These are phyloP conservation scores for Balaeniceps rex DNA, from an alignment of 2,113 vertebrate species.

Conservation along the genomic window DNA sequence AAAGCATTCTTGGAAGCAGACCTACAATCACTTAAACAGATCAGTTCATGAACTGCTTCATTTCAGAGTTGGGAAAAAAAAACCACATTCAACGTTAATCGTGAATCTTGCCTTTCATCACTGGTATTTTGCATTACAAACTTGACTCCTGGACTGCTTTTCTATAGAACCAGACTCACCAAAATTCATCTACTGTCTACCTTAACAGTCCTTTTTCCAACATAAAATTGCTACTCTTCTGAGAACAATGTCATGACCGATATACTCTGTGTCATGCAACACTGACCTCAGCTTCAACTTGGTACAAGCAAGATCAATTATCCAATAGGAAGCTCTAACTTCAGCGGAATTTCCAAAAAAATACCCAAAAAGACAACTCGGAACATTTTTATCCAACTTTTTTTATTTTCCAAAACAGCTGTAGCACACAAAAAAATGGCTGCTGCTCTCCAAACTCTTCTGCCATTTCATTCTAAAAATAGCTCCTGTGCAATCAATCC, in stretches of 20 bases:
- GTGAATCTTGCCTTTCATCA: not conserved
- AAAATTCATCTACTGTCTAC: not conserved
- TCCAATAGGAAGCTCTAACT: not conserved
- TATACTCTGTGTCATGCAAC: not conserved
- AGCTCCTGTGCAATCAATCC: slow-evolving; percentile 44
- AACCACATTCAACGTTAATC: not conserved
- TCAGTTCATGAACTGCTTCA: not conserved
- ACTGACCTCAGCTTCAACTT: slow-evolving; percentile 12
- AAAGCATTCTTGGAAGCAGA: not conserved
- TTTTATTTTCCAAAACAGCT: not conserved
- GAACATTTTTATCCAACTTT: not conserved
- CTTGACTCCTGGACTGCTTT: not conserved
- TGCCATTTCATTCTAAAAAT: slow-evolving; percentile 29
- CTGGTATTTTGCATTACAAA: not conserved
- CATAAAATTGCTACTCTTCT: not conserved
- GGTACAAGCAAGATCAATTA: not conserved
- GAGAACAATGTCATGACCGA: not conserved
- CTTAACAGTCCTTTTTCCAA: not conserved
- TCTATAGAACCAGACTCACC: not conserved
- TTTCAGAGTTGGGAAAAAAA: not conserved
- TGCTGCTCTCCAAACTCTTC: slow-evolving; percentile 33
- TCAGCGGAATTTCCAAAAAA: not conserved
- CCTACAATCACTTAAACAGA: not conserved
- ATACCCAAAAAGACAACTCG: not conserved
- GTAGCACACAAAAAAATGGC: slow-evolving; percentile 27